Evolutionary conservation across 2,113 vertebrate genomes (phyloP), one percentile per base, ranked within the genome.

Genomic region (Oreochromis spilurus): DNA sequence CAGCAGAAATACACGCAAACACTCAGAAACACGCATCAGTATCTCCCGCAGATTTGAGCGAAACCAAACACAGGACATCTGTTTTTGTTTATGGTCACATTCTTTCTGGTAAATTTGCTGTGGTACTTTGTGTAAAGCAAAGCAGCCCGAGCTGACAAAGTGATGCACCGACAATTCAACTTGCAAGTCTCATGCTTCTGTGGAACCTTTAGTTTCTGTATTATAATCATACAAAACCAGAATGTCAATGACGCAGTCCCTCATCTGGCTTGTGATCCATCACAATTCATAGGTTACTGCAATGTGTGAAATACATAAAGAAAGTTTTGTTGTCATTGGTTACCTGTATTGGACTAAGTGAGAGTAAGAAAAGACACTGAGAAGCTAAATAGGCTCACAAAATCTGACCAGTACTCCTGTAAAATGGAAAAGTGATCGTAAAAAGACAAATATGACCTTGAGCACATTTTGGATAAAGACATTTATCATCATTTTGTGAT

Each of bases 51-150:
- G 55, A 24, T 45, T 83, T 81, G 24, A 80, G 57, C 36, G 52
- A 75, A 84, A 79, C 26, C 11, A 60, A 88, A 85, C 88, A 79
- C 80, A 82, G 29, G 85, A 85, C 80, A 88, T 90, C 43, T 87
- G 85, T 24, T 87, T 90, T 87, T 82, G 82, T 92, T 91, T 87
- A 62, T 65, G 67, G 67, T 84, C 45, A 82, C 16, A 57, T 79
- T 91, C 53, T 81, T 83, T 82, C 19, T 72, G 48, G 40, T 87
- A 67, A 85, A 72, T 86, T 81, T 81, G 38, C 45, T 70, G 67
- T 21, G 4, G 75, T 29, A 19, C 9, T 62, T 58, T 65, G 34
- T n/a, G 24, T 48, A 67, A 84, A 14, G 53, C 80, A 55, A 85
- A 78, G 40, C 5, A 2, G 52, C 13, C 26, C 2, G 7, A 45